Base-by-base conservation (phyloP, 2,888 invertebrate genomes). In the Stenodera caucasica region DNA sequence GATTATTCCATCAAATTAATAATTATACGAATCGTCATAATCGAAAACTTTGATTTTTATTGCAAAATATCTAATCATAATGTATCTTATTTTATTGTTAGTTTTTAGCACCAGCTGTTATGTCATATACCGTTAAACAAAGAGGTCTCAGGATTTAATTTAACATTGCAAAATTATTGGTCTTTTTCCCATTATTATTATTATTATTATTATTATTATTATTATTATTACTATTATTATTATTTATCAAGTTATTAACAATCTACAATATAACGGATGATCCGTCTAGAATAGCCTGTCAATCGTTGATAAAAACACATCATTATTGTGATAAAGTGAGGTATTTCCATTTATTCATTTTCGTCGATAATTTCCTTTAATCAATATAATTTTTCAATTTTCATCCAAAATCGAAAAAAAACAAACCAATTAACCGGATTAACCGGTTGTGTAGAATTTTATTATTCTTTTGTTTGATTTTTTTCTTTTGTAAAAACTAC, bases 71-170 rank as follows among this genome's bases (percentile, higher is more conserved):
- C 21, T 45, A 45, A 45, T 45, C 1, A 21, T 21, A 21, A 45
- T 45, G 23, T 45, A 45, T 45, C 45, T 45, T 23, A 45, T 45
- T 45, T 45, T 23, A 45, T 45, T 45, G 23, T 45, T 45, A 45
- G 45, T 45, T 45, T 45, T 45, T 23, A 45, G 23, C 45, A 45
- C 21, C 45, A 45, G 45, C 45, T 45, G 45, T 45, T 45, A 21
- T 23, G 23, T 45, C 45, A 45, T 45, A 12, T 45, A 45, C 45
- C 45, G 45, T 45, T 45, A 45, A 23, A 45, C 45, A 45, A 45
- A 45, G 45, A 45, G 12, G 23, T 45, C 21, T 45, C 45, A 12
- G 23, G 45, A 45, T 45, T 45, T 45, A 23, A 45, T 45, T 45
- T 23, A 45, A 45, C 45, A 45, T 45, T 45, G 45, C 45, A 23